phyloP scores from a whole-genome alignment of 23 tunicate genomes.

The Botrylloides violaceus region DNA sequence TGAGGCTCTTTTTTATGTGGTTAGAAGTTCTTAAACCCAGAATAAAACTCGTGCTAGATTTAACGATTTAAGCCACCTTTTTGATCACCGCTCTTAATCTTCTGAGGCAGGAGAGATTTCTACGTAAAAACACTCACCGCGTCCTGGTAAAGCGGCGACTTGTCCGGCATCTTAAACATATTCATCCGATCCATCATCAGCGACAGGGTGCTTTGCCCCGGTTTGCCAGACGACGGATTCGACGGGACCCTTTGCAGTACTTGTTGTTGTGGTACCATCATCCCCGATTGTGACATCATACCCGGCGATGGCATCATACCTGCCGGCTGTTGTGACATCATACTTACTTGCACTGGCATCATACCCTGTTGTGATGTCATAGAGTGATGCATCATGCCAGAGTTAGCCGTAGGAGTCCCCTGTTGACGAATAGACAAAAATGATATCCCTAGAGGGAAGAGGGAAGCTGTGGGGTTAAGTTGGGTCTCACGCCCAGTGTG shows the following conservation, averaged over 20 bases:
- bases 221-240: background rate
- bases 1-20: too few species aligned
- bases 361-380: constrained; percentile 27
- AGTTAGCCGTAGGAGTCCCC: constrained; percentile 29
- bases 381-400: constrained; percentile 26
- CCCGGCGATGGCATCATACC: constrained; percentile 16
- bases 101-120: too few species aligned
- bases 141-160: constrained; percentile 53
- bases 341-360: constrained; percentile 20
- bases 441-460: too few species aligned
- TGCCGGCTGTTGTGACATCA: constrained; percentile 28
- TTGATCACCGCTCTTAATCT: too few species aligned
- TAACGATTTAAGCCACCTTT: too few species aligned
- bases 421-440: too few species aligned
- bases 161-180: constrained; percentile 39
- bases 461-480: too few species aligned
- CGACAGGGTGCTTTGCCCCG: constrained; percentile 12
- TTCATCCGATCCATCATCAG: constrained; percentile 52
- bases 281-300: constrained; percentile 17
- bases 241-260: background rate
- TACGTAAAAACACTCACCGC: constrained; percentile 46
- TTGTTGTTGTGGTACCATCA: constrained; percentile 21
- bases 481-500: too few species aligned
- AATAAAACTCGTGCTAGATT: too few species aligned
- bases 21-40: too few species aligned